phyloP scores from a whole-genome alignment of 1,140 invertebrate genomes.

The Neodiprion virginianus region DNA sequence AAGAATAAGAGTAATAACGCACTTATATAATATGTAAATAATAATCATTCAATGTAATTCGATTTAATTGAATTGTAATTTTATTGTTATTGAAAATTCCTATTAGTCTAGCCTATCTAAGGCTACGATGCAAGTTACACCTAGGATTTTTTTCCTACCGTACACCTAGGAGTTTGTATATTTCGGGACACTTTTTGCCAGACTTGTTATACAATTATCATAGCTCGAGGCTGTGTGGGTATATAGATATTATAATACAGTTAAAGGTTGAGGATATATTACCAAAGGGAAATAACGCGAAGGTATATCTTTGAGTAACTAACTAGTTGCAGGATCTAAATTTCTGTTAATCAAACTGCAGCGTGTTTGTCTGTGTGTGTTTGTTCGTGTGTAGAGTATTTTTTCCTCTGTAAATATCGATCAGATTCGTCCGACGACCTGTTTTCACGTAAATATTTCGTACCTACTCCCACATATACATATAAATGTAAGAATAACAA shows the following conservation, averaged over 20 bases:
- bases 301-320: neutral
- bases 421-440: too few species aligned
- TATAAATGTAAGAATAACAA: too few species aligned
- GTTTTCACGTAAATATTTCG: too few species aligned
- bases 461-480: too few species aligned
- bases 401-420: neutral
- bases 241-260: conserved; percentile 28
- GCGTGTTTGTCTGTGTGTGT: neutral
- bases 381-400: conserved; percentile 12
- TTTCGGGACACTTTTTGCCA: conserved; percentile 22
- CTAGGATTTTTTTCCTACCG: conserved; percentile 21
- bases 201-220: conserved; percentile 16
- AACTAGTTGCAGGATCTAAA: neutral
- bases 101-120: conserved; percentile 24
- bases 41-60: neutral
- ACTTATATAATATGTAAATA: conserved; percentile 3
- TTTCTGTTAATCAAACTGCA: conserved; percentile 1
- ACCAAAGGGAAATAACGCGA: conserved; percentile 21
- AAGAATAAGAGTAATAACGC: conserved; percentile 2
- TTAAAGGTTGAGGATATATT: conserved; percentile 21
- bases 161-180: conserved; percentile 23
- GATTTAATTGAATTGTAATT: neutral
- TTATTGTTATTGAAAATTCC: conserved; percentile 21
- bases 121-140: conserved; percentile 28
- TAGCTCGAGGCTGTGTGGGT: conserved; percentile 20